Percentiles rank a stretch among this genome's conserved stretches.
Evolutionary conservation across 2,113 vertebrate genomes (phyloP).

Genomic region (Ictidomys tridecemlineatus): DNA sequence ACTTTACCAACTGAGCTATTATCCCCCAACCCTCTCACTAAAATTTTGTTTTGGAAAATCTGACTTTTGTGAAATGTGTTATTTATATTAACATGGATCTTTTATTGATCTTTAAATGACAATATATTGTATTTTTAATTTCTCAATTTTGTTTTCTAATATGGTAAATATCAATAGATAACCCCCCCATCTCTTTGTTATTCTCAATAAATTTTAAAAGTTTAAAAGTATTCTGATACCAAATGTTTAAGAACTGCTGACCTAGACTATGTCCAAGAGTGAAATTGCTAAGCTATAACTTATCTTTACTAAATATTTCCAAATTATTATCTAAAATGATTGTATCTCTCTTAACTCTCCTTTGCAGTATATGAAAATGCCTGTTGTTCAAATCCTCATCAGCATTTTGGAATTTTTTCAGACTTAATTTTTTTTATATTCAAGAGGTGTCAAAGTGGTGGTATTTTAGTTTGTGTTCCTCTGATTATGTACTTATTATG

Average conservation of each 20-base stretch:
- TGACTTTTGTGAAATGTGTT: background rate
- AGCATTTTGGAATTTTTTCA: background rate
- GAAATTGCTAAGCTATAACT: background rate
- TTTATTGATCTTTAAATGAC: background rate
- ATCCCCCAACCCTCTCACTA: background rate
- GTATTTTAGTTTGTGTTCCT: background rate
- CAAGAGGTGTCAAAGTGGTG: background rate
- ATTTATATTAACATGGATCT: background rate
- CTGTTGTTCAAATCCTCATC: background rate
- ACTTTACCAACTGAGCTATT: too few species aligned
- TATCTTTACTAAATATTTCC: slow-evolving; percentile 21
- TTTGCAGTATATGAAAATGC: background rate
- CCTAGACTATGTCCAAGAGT: background rate
- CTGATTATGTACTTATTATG: background rate
- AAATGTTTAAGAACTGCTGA: background rate
- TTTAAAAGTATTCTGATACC: background rate
- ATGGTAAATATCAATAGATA: background rate
- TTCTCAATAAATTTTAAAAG: background rate
- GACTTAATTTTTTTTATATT: background rate
- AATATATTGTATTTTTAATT: background rate
- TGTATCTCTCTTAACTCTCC: background rate
- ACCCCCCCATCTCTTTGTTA: background rate
- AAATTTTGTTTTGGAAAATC: slow-evolving; percentile 21
- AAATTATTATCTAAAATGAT: background rate
- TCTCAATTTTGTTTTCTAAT: slow-evolving; percentile 12